Percentiles rank a stretch among this genome's conserved stretches.
These are phyloP conservation scores for Parauchenoglanis ngamensis DNA, from an alignment of 2,797 vertebrate species.

Conservation along the genomic window DNA sequence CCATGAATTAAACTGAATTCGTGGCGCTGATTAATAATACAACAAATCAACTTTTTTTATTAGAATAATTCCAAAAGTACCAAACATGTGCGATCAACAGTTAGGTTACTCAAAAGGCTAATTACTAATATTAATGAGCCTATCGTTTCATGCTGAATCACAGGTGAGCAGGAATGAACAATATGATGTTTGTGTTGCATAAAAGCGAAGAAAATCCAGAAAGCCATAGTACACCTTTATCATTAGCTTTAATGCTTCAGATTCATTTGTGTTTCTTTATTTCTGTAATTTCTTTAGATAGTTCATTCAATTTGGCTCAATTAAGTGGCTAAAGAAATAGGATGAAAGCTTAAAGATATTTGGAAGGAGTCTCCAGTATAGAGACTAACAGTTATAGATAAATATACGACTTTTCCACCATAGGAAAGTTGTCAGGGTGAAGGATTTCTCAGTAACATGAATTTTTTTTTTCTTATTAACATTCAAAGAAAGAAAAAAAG, in stretches of 20 bases:
- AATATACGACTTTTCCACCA: not conserved
- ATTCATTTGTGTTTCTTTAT: not conserved
- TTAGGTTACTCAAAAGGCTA: not conserved
- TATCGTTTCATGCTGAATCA: not conserved
- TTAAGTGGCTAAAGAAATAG: not conserved
- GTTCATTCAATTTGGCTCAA: not conserved
- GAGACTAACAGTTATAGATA: too few relatives aligned
- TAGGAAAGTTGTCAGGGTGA: not conserved
- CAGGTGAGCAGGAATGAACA: not conserved
- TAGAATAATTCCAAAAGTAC: not conserved
- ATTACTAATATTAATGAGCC: not conserved
- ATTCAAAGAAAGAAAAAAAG: not conserved
- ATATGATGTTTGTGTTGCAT: not conserved
- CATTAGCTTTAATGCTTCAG: not conserved
- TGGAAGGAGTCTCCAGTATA: not conserved
- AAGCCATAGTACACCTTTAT: not conserved
- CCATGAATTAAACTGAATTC: too few relatives aligned
- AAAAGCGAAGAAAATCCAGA: not conserved
- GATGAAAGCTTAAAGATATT: not conserved
- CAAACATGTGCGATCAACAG: not conserved
- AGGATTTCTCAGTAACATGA: not conserved
- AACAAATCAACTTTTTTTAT: not conserved
- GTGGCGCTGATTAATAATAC: not conserved
- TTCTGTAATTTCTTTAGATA: not conserved
- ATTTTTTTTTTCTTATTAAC: not conserved